Conservation (phyloP, 1,140 invertebrate species). For the Lithobius niger region DNA sequence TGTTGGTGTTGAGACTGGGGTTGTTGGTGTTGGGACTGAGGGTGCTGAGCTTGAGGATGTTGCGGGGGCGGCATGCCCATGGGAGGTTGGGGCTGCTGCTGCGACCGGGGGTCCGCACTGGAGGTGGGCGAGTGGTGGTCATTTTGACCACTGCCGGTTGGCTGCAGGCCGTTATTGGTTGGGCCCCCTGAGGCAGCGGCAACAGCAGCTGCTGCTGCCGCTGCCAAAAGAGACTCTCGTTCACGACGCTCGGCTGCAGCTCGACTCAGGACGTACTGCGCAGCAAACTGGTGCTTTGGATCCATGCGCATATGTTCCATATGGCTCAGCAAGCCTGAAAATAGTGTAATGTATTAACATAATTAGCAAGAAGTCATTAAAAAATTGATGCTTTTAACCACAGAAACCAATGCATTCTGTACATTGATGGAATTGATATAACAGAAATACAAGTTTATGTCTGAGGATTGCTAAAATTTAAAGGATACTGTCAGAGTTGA, state of each 20-base stretch:
- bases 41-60: slow-evolving; percentile 52
- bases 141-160: background rate
- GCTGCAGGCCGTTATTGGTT: background rate
- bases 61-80: background rate
- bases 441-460: too few species aligned
- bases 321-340: slow-evolving; percentile 69
- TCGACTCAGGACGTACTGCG: slow-evolving; percentile 77
- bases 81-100: background rate
- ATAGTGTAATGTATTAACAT: too few species aligned
- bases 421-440: too few species aligned
- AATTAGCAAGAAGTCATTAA: too few species aligned
- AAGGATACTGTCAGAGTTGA: too few species aligned
- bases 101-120: background rate
- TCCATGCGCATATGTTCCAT: slow-evolving; percentile 97
- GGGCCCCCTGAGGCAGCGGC: background rate
- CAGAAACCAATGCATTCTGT: too few species aligned
- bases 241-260: slow-evolving; percentile 78
- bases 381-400: too few species aligned
- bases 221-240: slow-evolving; percentile 39
- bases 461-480: too few species aligned
- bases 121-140: background rate
- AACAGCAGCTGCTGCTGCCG: background rate
- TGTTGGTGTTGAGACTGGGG: slow-evolving; percentile 28
- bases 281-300: slow-evolving; percentile 88
- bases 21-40: slow-evolving; percentile 34